Conservation (phyloP, 2,888 invertebrate genomes). For the Xestia sexstrigata region DNA sequence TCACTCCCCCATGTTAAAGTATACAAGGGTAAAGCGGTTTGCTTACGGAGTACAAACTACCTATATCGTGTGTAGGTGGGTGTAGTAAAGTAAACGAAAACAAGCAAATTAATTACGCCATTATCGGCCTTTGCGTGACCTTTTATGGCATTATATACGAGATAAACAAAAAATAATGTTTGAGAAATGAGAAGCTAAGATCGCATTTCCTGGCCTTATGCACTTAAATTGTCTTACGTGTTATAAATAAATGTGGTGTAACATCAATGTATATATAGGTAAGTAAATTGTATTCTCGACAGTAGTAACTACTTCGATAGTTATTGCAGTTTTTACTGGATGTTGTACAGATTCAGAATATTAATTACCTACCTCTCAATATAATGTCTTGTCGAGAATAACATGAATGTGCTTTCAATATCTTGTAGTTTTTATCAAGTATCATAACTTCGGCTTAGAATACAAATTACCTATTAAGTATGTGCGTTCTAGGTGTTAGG, state of each 20-base stretch:
- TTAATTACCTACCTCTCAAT: slow-evolving; percentile 1
- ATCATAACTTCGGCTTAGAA: slow-evolving; percentile 15
- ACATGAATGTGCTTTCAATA: slow-evolving; percentile 26
- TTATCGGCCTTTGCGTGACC: slow-evolving; percentile 32
- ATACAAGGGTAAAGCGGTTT: slow-evolving; percentile 45
- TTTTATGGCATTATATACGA: slow-evolving; percentile 41
- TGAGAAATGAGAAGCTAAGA: slow-evolving; percentile 1
- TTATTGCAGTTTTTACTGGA: slow-evolving; percentile 24
- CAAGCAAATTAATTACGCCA: slow-evolving; percentile 40
- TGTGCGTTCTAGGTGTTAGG: neutral
- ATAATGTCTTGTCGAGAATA: slow-evolving; percentile 15
- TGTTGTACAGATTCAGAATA: slow-evolving; percentile 35
- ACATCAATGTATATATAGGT: neutral
- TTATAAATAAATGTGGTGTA: slow-evolving; percentile 27
- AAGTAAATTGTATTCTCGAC: slow-evolving; percentile 1
- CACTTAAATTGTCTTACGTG: slow-evolving; percentile 21
- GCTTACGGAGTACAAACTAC: slow-evolving; percentile 27
- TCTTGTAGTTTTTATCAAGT: slow-evolving; percentile 25
- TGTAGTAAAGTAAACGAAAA: slow-evolving; percentile 41
- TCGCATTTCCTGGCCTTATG: slow-evolving; percentile 30
- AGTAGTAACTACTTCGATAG: neutral
- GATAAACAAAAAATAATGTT: slow-evolving; percentile 21
- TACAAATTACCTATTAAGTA: slow-evolving; percentile 39
- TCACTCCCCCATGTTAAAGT: slow-evolving; percentile 48
- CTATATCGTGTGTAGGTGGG: slow-evolving; percentile 30